Evolutionary conservation across 2,888 invertebrate species (phyloP), one percentile per base, ranked within the genome.

Genomic region (Encarsia formosa): DNA sequence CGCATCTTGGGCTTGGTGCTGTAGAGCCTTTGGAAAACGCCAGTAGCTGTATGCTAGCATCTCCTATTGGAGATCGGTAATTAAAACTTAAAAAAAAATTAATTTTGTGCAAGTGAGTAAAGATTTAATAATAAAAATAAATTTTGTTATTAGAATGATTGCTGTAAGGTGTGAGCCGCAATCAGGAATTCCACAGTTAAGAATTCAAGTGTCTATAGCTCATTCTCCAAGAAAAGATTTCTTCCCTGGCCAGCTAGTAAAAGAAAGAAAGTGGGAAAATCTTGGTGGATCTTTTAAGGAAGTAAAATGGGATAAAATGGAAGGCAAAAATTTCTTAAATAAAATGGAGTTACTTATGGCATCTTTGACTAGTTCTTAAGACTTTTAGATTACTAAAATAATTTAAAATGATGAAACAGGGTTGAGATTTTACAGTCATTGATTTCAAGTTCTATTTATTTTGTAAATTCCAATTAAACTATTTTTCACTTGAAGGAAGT

Each of bases 341-440:
- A 96, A 96, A 79, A 91, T 96, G 87, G 96, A 97, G 77, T 80
- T 94, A 63, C 81, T 96, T 5, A 94, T 96, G 94, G 95, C 95
- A 49, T 88, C 88, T 64, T 77, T 88, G 13, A 87, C 88, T 57
- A 87, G 87, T 67, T 85, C 85, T 57, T 86, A 84, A 63, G 22
- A 44, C 15, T 31, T 35, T 6, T 2, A 23, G 13, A 26, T 37
- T 39, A 3, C 39, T 34, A 34, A 9, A 34, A 11, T 23, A 16
- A 39, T 31, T 43, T 29, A 5, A 51, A 2, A 24, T 22, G 29
- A 37, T 15, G 40, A 32, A 50, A 47, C 32, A 50, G 50, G 34
- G 50, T 54, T 29, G 44, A 24, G 26, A 18, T 29, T 37, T 45
- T 18, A 32, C 40, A 47, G 16, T 43, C 24, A 22, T 26, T 19